Base-by-base conservation (phyloP, 1,140 invertebrate genomes). In the Centruroides sculpturatus region DNA sequence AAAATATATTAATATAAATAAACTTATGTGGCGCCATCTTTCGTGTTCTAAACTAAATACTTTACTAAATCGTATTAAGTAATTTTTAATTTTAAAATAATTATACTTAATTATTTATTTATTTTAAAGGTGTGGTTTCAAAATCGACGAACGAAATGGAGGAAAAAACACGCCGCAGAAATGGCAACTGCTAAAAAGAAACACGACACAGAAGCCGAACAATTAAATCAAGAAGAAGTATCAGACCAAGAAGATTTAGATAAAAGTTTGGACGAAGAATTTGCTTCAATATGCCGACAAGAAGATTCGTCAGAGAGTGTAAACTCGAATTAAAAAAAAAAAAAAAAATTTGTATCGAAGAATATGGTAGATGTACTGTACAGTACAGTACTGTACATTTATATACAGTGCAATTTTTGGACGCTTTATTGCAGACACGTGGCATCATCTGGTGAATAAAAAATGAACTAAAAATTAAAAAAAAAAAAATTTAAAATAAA, bases 101-200 rank as follows among this genome's bases (percentile, higher is more conserved):
- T 35, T 23, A 34, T 10, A 5, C 3, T 59, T 59, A 7, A 34
- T 59, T 57, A 13, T 62, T 47, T 61, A 56, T 58, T 64, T 48
- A 50, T 59, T 62, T 81, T 81, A 50, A 81, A 99, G 95, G 96
- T 99, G 50, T 99, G 96, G 96, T 99, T 99, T 78, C 96, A 99
- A 79, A 99, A 99, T 76, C 82, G 96, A 73, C 80, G 96, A 72
- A 99, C 95, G 68, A 99, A 99, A 81, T 98, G 95, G 95, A 80
- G 96, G 70, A 99, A 99, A 82, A 94, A 94, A 74, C 93, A 98
- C 79, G 94, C 95, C 1, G 95, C 94, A 3, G 95, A 98, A 79
- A 95, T 97, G 92, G 94, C 94, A 56, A 93, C 92, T 35, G 92
- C 92, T 6, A 98, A 98, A 75, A 83, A 92, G 71, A 90, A 93